Conservation (phyloP, 2,113 vertebrate species). For the Grammomys surdaster region DNA sequence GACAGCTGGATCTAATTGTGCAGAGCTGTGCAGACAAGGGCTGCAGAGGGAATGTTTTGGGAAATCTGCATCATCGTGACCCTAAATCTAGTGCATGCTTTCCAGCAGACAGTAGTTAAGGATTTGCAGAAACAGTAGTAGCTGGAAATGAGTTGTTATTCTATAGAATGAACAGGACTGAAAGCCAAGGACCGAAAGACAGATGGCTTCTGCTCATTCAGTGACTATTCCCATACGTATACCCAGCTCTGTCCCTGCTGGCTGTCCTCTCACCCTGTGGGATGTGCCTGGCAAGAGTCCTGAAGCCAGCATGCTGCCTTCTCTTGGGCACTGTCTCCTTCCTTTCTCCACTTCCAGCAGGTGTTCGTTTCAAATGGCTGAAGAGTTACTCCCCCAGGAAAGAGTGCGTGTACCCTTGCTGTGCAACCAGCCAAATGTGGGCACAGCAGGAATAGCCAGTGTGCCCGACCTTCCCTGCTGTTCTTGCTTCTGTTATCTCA, state of each 20-base stretch:
- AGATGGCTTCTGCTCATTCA: not conserved
- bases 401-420: rapidly evolving
- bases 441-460: not conserved
- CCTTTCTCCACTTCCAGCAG: not conserved
- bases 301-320: not conserved
- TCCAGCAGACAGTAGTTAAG: constrained; percentile 53
- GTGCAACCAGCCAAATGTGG: not conserved
- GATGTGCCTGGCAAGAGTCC: not conserved
- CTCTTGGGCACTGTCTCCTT: not conserved
- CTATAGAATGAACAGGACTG: not conserved
- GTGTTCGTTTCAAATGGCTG: constrained; percentile 36
- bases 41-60: constrained; percentile 60
- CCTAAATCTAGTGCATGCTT: constrained; percentile 59
- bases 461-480: not conserved
- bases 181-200: not conserved
- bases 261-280: not conserved
- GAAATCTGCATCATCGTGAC: constrained; percentile 69
- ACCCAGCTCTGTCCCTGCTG: not conserved
- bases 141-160: constrained; percentile 8
- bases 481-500: not conserved
- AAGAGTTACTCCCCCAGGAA: not conserved
- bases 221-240: not conserved
- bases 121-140: constrained; percentile 47
- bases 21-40: not conserved
- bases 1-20: constrained; percentile 79